These are phyloP conservation scores for Sesamia inferens DNA, from an alignment of 2,888 invertebrate species.

Conservation along the genomic window DNA sequence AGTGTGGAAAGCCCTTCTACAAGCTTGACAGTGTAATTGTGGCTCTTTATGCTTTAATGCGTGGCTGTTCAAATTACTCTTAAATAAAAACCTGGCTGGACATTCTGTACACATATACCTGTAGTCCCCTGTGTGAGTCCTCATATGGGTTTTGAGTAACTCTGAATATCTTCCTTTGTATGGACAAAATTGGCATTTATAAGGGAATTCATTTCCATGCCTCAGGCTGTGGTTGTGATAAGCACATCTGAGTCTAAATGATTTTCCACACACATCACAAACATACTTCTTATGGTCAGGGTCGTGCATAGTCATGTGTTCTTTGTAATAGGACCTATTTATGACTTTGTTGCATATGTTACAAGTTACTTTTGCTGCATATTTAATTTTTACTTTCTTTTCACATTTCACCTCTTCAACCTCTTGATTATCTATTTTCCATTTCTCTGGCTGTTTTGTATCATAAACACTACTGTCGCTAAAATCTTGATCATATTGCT, in stretches of 20 bases:
- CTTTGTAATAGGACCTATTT: constrained; percentile 73
- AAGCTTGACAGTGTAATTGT: constrained; percentile 75
- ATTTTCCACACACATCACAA: constrained; percentile 80
- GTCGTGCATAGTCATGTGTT: constrained; percentile 79
- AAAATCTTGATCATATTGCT: constrained; percentile 56
- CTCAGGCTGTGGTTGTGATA: constrained; percentile 76
- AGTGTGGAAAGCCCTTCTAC: constrained; percentile 76
- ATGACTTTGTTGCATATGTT: constrained; percentile 71
- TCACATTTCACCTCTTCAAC: constrained; percentile 53
- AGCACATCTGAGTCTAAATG: constrained; percentile 76
- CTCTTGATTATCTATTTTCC: constrained; percentile 46
- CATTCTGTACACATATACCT: constrained; percentile 81
- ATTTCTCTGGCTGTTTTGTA: constrained; percentile 56
- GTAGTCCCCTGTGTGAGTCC: constrained; percentile 77
- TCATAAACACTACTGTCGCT: constrained; percentile 62
- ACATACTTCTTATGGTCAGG: constrained; percentile 77
- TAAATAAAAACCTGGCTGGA: constrained; percentile 77
- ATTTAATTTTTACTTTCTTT: constrained; percentile 64
- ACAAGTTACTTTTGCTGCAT: constrained; percentile 56
- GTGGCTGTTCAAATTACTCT: constrained; percentile 79
- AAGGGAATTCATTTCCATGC: constrained; percentile 78
- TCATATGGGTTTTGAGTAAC: constrained; percentile 76
- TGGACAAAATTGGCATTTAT: constrained; percentile 77
- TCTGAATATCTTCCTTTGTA: constrained; percentile 75
- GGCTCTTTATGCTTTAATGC: constrained; percentile 78